These are phyloP conservation scores for Pycnonotus jocosus DNA, from an alignment of 2,113 vertebrate species.

Conservation along the genomic window DNA sequence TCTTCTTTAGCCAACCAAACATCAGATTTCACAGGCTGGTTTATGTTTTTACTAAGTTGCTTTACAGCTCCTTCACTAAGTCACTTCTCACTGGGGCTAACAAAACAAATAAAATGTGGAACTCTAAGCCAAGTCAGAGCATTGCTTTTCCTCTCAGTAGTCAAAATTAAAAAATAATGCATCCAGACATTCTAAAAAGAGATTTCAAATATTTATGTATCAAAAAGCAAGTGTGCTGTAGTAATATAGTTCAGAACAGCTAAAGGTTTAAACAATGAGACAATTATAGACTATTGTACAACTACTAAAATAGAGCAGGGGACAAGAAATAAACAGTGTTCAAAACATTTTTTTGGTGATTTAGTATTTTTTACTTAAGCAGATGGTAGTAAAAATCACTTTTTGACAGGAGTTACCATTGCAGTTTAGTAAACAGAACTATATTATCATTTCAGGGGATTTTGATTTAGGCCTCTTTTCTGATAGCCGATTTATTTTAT, in stretches of 20 bases:
- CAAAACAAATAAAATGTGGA: slow-evolving; percentile 2
- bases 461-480: not conserved
- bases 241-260: not conserved
- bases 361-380: not conserved
- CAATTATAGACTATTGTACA: not conserved
- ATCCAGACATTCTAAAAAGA: not conserved
- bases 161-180: not conserved
- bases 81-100: not conserved
- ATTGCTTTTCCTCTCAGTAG: not conserved
- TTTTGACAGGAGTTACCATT: not conserved
- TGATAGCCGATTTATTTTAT: not conserved
- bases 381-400: not conserved
- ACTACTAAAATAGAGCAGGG: not conserved
- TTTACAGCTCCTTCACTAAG: not conserved
- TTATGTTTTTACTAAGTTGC: not conserved
- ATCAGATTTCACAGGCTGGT: not conserved
- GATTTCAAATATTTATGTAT: not conserved
- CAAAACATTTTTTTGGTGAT: not conserved
- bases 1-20: not conserved
- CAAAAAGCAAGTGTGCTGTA: not conserved
- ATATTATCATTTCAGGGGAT: not conserved
- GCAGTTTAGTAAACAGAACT: not conserved
- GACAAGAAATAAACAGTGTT: not conserved
- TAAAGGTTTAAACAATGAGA: not conserved
- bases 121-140: not conserved